Base-by-base conservation (phyloP, 37 sponge, comb jelly and placozoan species). In the Geodia barretti region DNA sequence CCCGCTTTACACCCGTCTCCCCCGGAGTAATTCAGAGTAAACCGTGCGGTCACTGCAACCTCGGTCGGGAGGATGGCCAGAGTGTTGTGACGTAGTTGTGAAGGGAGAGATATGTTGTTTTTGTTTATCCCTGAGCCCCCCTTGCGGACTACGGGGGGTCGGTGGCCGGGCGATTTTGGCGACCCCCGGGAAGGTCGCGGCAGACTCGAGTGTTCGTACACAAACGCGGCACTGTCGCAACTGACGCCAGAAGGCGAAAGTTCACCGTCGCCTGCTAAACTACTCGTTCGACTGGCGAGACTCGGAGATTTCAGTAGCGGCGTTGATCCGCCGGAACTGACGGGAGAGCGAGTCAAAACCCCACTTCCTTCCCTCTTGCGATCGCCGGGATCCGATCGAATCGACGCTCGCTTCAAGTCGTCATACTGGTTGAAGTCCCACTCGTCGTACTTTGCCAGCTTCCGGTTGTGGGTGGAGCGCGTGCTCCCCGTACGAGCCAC, bases 21-120 rank as follows among this genome's bases (percentile, higher is more conserved):
- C 2, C 92, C 88, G 0, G 88, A 70, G 67, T 87, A 92, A 41
- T 87, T 62, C 28, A 84, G 34, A 26, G 20, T 25, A 71, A 87
- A 84, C 34, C 37, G 39, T 25, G 66, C 76, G 39, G 28, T 43
- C 0, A 68, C 62, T 37, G 40, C 72, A 31, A 47, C 63, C 41
- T 29, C 63, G 9, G 25, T 31, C 19, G 79, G 80, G 20, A 76
- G 87, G 0, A 3, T 39, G 31, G 72, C 28, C 0, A 62, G 54
- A 0, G 2, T 73, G 60, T 66, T 79, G 80, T 42, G 36, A 23
- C 66, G 74, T 31, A 73, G 74, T 7, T 66, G 74, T 1, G 30
- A 63, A 26, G 86, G 80, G 0, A 1, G 7, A 24, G 86, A 86
- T 17, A 79, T 79, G 39, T 29, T 21, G 58, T 33, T 34, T 63